Evolutionary conservation across 1,140 invertebrate genomes (phyloP).

Genomic region (Bombus affinis): DNA sequence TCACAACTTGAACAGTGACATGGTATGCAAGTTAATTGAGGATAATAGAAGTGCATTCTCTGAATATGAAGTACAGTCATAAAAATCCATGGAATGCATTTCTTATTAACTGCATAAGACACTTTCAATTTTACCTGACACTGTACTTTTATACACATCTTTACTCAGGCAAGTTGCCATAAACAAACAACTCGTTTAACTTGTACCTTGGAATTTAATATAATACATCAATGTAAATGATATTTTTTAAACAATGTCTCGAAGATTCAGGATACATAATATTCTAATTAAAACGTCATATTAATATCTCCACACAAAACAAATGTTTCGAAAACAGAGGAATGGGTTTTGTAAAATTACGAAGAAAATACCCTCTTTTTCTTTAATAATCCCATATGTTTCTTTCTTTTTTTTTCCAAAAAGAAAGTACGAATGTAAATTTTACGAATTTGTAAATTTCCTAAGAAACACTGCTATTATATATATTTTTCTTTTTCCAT

Average conservation of each 20-base stretch:
- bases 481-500: too few species aligned
- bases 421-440: too few species aligned
- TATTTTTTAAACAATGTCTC: neutral
- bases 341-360: neutral
- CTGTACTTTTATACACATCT: neutral
- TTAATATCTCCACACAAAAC: neutral
- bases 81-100: neutral
- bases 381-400: neutral
- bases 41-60: neutral
- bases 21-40: neutral
- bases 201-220: too few species aligned
- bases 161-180: neutral
- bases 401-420: too few species aligned
- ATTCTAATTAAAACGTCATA: neutral
- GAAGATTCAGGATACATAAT: neutral
- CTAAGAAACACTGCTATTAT: too few species aligned
- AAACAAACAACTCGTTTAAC: neutral
- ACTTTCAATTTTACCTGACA: neutral
- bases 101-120: neutral
- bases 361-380: neutral
- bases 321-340: too few species aligned
- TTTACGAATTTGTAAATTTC: too few species aligned
- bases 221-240: neutral
- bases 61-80: neutral
- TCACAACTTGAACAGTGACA: neutral